Base-by-base conservation (phyloP, 1,140 invertebrate species). In the Panulirus ornatus region DNA sequence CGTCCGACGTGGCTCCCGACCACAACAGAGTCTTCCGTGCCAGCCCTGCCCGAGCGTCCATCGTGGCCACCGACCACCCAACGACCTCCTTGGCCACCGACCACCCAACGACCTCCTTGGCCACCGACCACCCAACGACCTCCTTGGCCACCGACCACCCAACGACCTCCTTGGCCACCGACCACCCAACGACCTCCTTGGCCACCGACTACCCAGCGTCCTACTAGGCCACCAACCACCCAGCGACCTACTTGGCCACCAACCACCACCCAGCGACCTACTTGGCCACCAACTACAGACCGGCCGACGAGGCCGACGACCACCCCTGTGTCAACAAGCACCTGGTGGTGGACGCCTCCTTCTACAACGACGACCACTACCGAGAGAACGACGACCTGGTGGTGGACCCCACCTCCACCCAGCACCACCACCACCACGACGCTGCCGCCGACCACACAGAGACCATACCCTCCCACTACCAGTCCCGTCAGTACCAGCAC, bases 351-450 rank as follows among this genome's bases (percentile, higher is more conserved):
- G 16, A n/a, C 8, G n/a, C 1, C 30, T 16, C 14, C 2, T 27
- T 63, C 76, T 0, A 70, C 75, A n/a, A 40, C 47, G 0, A 44
- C 71, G 14, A 73, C 66, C 9, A 47, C 70, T 8, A 30, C 63
- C 0, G 19, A 22, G 8, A 73, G 70, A 66, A 85, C 84, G 16
- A 73, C 84, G 14, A 19, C 51, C 19, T 38, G 58, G 81, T 63
- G 81, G 58, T 3, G 1, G 16, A 16, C 19, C n/a, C n/a, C 42
- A 42, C 81, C 81, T n/a, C 58, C 81, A 34, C 34, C 58, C 34
- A 84, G 54, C 51, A 34, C 58, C 34, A 70, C 81, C 81, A 66
- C 54, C 30, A n/a, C 81, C 8, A 11, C 78, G 42, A 73, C 71
- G 5, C n/a, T 5, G 34, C 16, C 71, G 3, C 2, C 71, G 3